Conservation (phyloP, 2,888 invertebrate genomes). For the Baccha elongata region DNA sequence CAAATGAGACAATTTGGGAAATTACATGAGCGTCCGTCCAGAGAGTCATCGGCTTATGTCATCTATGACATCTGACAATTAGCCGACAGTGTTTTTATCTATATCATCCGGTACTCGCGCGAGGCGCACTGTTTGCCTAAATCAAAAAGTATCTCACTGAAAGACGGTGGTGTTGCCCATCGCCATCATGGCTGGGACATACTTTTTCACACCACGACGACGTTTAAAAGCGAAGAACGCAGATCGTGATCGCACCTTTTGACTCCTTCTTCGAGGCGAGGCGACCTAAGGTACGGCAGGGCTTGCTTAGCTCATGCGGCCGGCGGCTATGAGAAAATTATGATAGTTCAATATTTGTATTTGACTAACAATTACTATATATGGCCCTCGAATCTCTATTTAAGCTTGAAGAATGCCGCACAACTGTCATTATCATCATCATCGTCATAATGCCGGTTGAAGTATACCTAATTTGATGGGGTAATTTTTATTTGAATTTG, state of each 20-base stretch:
- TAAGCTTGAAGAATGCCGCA: slow-evolving; percentile 71
- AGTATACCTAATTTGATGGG: slow-evolving; percentile 26
- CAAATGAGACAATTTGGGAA: slow-evolving; percentile 71
- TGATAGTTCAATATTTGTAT: slow-evolving; percentile 74
- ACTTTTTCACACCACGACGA: slow-evolving; percentile 62
- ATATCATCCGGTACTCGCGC: slow-evolving; percentile 60
- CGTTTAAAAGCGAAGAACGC: slow-evolving; percentile 29
- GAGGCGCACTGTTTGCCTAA: slow-evolving; percentile 66
- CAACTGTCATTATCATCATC: slow-evolving; percentile 31
- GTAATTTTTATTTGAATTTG: slow-evolving; percentile 62
- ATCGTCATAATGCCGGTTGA: slow-evolving; percentile 27
- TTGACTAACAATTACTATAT: slow-evolving; percentile 74
- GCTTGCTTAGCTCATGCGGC: slow-evolving; percentile 22
- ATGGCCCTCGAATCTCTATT: slow-evolving; percentile 71
- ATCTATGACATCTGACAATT: slow-evolving; percentile 69
- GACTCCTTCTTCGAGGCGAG: slow-evolving; percentile 40
- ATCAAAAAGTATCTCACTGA: slow-evolving; percentile 64
- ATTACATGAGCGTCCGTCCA: slow-evolving; percentile 34
- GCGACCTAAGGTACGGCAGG: slow-evolving; percentile 1
- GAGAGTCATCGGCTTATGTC: slow-evolving; percentile 48
- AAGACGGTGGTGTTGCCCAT: not conserved
- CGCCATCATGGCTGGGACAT: slow-evolving; percentile 41
- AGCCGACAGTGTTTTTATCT: slow-evolving; percentile 62
- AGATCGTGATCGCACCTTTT: slow-evolving; percentile 51
- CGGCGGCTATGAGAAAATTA: slow-evolving; percentile 65